Evolutionary conservation across 2,113 vertebrate species (phyloP).

Genomic region (Falco punctatus): DNA sequence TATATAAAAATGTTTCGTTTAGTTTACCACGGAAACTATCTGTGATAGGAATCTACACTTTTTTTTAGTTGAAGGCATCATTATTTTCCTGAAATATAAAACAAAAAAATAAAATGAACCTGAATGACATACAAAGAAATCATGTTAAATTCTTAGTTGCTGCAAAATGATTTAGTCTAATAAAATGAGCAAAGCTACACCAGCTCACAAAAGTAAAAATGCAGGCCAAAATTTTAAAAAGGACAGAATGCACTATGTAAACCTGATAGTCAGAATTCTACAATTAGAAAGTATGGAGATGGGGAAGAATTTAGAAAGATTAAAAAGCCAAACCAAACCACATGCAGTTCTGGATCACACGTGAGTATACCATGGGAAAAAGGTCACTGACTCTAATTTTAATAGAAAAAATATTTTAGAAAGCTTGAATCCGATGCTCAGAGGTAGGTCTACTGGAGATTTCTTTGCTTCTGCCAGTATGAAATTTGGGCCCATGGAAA

Average conservation of each 20-base stretch:
- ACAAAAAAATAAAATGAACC: background rate
- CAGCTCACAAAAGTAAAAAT: background rate
- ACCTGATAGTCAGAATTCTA: constrained; percentile 7
- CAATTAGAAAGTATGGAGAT: background rate
- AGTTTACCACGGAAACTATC: background rate
- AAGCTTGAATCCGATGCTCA: constrained; percentile 11
- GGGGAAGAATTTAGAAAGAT: background rate
- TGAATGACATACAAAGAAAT: constrained; percentile 23
- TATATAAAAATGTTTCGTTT: background rate
- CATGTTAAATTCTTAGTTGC: background rate
- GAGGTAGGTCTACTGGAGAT: background rate
- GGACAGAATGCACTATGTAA: background rate
- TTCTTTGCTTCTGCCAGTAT: background rate
- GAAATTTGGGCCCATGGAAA: background rate
- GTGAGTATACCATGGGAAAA: background rate
- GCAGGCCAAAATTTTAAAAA: constrained; percentile 5
- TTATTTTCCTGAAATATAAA: background rate
- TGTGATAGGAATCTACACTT: background rate
- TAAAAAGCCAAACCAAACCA: background rate
- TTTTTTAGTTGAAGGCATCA: background rate
- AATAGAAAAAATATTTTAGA: constrained; percentile 42
- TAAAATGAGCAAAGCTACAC: background rate
- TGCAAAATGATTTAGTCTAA: background rate
- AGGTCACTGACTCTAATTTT: constrained; percentile 27
- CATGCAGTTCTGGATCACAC: background rate